phyloP scores from a whole-genome alignment of 2,888 invertebrate genomes.

The Ptychoptera contaminata region DNA sequence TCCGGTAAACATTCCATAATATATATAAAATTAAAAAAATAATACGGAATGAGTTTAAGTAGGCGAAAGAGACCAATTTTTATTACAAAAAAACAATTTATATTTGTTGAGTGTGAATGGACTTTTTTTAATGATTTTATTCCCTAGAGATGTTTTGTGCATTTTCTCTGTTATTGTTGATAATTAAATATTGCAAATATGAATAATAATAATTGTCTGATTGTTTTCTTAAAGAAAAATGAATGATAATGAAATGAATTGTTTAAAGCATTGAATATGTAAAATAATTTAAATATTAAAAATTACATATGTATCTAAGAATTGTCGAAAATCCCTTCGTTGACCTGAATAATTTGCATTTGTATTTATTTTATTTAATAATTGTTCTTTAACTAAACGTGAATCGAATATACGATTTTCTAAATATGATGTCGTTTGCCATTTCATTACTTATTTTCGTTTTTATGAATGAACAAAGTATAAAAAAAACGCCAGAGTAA shows the following conservation, averaged over 20 bases:
- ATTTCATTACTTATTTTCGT: slow-evolving; percentile 12
- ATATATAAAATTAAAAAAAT: no score
- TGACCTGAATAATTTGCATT: slow-evolving; percentile 22
- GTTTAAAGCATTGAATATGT: slow-evolving; percentile 2
- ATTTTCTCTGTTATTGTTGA: no score
- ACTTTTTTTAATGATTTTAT: no score
- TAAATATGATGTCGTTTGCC: slow-evolving; percentile 21
- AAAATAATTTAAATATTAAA: slow-evolving; percentile 3
- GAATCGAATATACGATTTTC: slow-evolving; percentile 29
- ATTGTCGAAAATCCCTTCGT: slow-evolving; percentile 28
- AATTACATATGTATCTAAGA: slow-evolving; percentile 29
- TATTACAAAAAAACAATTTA: no score
- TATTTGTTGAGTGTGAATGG: no score
- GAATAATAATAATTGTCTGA: neutral
- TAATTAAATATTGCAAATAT: no score
- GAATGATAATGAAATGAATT: slow-evolving; percentile 1
- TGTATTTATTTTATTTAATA: slow-evolving; percentile 25
- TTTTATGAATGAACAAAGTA: slow-evolving; percentile 13
- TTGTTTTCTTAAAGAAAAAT: neutral
- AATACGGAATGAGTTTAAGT: no score
- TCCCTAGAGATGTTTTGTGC: no score
- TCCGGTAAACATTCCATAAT: no score
- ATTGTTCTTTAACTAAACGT: slow-evolving; percentile 26
- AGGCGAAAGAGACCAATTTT: no score
- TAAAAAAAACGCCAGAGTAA: slow-evolving; percentile 31